Base-by-base conservation (phyloP, 2,888 invertebrate species). In the Branchellion lobata region DNA sequence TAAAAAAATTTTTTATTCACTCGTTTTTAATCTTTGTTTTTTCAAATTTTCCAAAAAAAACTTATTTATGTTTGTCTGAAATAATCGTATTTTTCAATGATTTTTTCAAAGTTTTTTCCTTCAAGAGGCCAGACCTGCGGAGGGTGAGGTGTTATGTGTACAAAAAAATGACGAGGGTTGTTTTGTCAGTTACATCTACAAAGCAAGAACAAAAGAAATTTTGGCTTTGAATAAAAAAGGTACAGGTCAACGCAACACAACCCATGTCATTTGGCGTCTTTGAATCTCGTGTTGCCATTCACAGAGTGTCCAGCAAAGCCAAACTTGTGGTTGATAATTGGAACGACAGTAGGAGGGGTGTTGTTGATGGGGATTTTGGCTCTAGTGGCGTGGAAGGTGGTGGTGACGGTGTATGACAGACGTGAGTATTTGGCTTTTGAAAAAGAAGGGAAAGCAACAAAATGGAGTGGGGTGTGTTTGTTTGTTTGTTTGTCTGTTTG, bases 401-500 rank as follows among this genome's bases (percentile, higher is more conserved):
- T 78, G 18, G 73, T 80, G 5, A 73, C 71, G n/a, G 27, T 78
- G 29, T 29, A 80, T 24, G 80, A 80, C 73, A 71, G 40, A 11
- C 57, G 33, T 11, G 80, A 80, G 33, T 80, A 78, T 57, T 24
- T 71, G 51, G 51, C 36, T 1, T 80, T 80, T 27, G 79, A 79
- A 57, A 79, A 3, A 5, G 79, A 73, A n/a, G 71, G 24, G 34
- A 33, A 36, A 2, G 71, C 73, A 18, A 71, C 73, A 11, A 51
- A 40, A 33, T 79, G 79, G 79, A 71, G 24, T 29, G 27, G n/a
- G 78, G 78, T 78, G 24, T 40, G 29, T 24, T 29, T 14, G 8
- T 47, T 24, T 69, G 31, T 21, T 0, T 21, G 24, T 65, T 5
- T 65, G 29, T 29, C 8, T 65, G 24, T n/a, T 5, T 65, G 65